A percentile compares a stretch with the other conserved stretches of the same genome.
Evolutionary conservation across 35 echinoderm and acorn worm genomes (phyloP).

Genomic region (Patiria miniata): DNA sequence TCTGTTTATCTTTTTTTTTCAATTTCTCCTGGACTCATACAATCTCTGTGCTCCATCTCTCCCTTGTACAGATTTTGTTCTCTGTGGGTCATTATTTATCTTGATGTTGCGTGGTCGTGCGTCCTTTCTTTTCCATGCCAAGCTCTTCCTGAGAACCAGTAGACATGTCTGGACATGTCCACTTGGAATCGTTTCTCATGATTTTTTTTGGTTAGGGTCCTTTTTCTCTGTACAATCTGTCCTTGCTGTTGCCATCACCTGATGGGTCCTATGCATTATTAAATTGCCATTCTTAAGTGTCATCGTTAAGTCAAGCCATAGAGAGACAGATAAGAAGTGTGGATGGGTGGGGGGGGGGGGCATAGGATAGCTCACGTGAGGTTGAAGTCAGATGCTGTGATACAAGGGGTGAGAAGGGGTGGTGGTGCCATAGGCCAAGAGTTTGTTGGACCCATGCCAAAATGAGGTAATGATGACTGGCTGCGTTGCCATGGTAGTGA

Average conservation of each 20-base stretch:
- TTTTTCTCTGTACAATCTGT: not conserved
- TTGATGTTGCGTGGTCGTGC: not conserved
- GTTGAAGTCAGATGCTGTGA: not conserved
- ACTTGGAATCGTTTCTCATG: not conserved
- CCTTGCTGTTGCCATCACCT: conserved; percentile 8
- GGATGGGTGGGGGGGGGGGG: not conserved
- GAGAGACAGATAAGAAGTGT: not conserved
- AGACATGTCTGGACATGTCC: conserved; percentile 24
- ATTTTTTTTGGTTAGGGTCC: too few species aligned
- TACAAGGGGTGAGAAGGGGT: not conserved
- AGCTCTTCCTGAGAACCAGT: not conserved
- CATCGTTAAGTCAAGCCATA: conserved; percentile 25
- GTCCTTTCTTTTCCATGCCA: not conserved
- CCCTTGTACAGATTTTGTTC: not conserved
- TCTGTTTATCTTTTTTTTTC: not conserved
- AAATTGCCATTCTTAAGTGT: conserved; percentile 31
- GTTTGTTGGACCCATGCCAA: not conserved
- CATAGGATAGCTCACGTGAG: not conserved
- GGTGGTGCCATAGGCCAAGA: not conserved
- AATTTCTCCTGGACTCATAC: not conserved
- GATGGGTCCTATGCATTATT: conserved; percentile 18
- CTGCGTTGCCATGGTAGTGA: not conserved
- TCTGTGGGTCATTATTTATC: not conserved
- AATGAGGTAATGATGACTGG: conserved; percentile 12
- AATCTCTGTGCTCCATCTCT: not conserved